Evolutionary conservation across 2,888 invertebrate species (phyloP).

Genomic region (Idaea straminata): DNA sequence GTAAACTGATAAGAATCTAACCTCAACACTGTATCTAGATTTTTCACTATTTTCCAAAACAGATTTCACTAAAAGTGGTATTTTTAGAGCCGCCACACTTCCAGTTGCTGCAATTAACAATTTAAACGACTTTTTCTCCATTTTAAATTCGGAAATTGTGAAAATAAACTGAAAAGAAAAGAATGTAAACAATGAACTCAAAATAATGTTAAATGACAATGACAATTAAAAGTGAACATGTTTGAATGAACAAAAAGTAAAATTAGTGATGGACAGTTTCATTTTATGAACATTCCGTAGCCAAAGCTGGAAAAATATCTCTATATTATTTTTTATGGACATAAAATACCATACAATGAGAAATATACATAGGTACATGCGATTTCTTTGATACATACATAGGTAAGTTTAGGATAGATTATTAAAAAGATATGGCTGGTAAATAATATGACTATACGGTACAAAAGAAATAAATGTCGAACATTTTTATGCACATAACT

Average conservation of each 20-base stretch:
- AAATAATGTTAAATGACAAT: not conserved
- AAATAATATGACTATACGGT: too few species aligned
- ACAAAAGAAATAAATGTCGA: too few species aligned
- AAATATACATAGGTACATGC: too few species aligned
- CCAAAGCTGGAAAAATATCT: too few species aligned
- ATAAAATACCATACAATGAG: too few species aligned
- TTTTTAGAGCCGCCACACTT: conserved; percentile 97
- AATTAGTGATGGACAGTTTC: too few species aligned
- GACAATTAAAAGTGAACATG: not conserved
- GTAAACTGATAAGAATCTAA: conserved; percentile 38
- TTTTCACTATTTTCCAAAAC: conserved; percentile 45
- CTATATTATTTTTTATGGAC: too few species aligned
- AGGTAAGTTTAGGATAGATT: too few species aligned
- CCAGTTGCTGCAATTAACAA: conserved; percentile 95
- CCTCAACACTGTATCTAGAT: conserved; percentile 50
- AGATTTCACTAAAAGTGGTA: conserved; percentile 84
- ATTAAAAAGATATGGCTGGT: too few species aligned
- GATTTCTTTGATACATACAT: too few species aligned
- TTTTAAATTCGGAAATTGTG: conserved; percentile 21
- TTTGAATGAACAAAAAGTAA: not conserved
- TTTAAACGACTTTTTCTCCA: conserved; percentile 66
- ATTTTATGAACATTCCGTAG: too few species aligned
- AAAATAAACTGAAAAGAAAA: not conserved
- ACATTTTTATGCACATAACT: too few species aligned
- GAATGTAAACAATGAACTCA: not conserved